Conservation (phyloP, 2,888 invertebrate species). For the Microctonus hyperodae region DNA sequence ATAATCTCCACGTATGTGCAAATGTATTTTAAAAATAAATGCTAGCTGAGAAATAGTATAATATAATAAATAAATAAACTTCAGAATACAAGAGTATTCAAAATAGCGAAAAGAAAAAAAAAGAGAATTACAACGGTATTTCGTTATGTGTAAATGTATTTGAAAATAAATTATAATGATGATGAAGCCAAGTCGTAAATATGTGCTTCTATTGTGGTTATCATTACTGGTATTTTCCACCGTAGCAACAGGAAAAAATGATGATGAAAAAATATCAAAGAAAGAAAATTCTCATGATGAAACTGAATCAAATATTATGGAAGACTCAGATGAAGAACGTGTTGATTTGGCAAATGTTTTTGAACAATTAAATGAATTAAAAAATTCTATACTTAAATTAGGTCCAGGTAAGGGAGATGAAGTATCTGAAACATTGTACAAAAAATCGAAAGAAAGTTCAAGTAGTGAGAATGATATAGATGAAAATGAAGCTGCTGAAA, state of each 20-base stretch:
- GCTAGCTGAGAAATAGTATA: conserved; percentile 24
- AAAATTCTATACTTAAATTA: conserved; percentile 47
- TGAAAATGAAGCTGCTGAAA: conserved; percentile 23
- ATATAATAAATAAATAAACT: background rate
- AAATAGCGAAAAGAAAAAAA: conserved; percentile 1
- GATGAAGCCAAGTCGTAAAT: conserved; percentile 40
- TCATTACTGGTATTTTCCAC: conserved; percentile 40
- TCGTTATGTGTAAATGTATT: conserved; percentile 32
- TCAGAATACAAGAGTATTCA: conserved; percentile 3
- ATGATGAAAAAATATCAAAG: conserved; percentile 32
- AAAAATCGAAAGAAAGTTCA: conserved; percentile 43
- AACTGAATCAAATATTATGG: background rate
- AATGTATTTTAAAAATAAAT: conserved; percentile 38
- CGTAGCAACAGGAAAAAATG: conserved; percentile 40
- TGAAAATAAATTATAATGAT: conserved; percentile 33
- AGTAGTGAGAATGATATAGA: conserved; percentile 34
- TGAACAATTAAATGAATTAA: conserved; percentile 47
- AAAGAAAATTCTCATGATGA: conserved; percentile 31
- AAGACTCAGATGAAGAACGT: background rate
- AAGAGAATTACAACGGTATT: conserved; percentile 10
- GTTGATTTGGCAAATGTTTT: conserved; percentile 41
- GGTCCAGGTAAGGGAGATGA: conserved; percentile 45
- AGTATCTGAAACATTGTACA: conserved; percentile 44
- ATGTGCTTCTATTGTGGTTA: conserved; percentile 43
- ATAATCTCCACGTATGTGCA: conserved; percentile 53